Conservation (phyloP, 2,888 invertebrate genomes). For the Perizoma affinitatum region DNA sequence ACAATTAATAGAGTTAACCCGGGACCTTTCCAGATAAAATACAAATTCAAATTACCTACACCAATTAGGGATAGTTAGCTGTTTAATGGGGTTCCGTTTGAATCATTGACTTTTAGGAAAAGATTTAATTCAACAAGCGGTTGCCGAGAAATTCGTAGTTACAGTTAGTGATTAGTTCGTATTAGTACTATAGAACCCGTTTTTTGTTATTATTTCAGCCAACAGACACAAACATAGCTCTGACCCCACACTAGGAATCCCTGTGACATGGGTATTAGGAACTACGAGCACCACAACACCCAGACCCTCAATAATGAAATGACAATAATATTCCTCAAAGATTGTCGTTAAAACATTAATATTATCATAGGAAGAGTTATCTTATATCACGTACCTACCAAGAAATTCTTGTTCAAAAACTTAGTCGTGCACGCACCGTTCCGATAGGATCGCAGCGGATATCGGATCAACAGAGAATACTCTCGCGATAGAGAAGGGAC, state of each 20-base stretch:
- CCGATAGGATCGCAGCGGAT: conserved; percentile 49
- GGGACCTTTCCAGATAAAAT: conserved; percentile 52
- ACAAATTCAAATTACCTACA: conserved; percentile 52
- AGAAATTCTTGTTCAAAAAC: conserved; percentile 36
- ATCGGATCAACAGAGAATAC: conserved; percentile 67
- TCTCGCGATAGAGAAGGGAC: conserved; percentile 58
- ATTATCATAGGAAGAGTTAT: conserved; percentile 17
- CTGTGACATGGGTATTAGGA: no score
- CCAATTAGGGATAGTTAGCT: conserved; percentile 43
- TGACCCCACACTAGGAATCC: no score
- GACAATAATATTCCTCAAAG: neutral
- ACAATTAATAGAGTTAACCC: conserved; percentile 60
- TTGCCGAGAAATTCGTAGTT: neutral
- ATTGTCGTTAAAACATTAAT: conserved; percentile 13
- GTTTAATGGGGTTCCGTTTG: conserved; percentile 10
- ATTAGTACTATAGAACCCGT: no score
- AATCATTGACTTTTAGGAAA: conserved; percentile 3
- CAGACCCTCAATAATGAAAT: neutral
- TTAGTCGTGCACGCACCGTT: conserved; percentile 36
- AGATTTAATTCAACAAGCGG: no score
- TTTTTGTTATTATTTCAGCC: no score
- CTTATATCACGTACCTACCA: conserved; percentile 28
- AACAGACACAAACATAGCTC: no score
- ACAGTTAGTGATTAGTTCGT: neutral
- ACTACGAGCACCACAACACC: no score